phyloP scores from a whole-genome alignment of 2,113 vertebrate genomes.

The Chrysemys picta region DNA sequence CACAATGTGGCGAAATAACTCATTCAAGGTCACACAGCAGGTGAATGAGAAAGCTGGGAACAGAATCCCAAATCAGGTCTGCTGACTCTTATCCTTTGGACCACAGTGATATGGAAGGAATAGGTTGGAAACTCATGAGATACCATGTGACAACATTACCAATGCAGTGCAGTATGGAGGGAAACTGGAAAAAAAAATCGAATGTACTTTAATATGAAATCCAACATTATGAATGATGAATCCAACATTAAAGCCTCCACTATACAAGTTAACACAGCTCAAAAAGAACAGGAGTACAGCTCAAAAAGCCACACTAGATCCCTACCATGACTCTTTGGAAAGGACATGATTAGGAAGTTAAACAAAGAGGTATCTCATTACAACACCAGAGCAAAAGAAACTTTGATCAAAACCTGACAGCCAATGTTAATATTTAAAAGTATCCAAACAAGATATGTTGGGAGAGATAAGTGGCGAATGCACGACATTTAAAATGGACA shows the following conservation, averaged over 20 bases:
- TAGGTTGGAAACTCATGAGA: background rate
- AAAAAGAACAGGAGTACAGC: background rate
- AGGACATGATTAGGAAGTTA: background rate
- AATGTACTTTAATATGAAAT: background rate
- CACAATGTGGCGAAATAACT: accelerated
- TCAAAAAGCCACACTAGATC: accelerated
- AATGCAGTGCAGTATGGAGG: background rate
- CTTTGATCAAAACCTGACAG: background rate
- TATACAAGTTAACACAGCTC: background rate
- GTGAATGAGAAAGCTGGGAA: background rate
- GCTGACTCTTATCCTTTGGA: background rate
- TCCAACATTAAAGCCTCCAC: background rate
- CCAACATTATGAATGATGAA: background rate
- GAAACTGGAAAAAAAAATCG: background rate
- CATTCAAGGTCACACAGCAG: background rate
- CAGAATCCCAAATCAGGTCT: background rate
- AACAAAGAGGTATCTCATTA: accelerated
- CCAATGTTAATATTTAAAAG: background rate
- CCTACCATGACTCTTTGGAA: background rate
- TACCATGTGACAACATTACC: accelerated
- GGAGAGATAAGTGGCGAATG: background rate
- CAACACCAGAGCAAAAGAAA: background rate
- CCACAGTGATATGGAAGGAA: background rate
- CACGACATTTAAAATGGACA: background rate
- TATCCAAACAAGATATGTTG: background rate